phyloP scores from a whole-genome alignment of 2,888 invertebrate species.

The Polylopha cassiicola region DNA sequence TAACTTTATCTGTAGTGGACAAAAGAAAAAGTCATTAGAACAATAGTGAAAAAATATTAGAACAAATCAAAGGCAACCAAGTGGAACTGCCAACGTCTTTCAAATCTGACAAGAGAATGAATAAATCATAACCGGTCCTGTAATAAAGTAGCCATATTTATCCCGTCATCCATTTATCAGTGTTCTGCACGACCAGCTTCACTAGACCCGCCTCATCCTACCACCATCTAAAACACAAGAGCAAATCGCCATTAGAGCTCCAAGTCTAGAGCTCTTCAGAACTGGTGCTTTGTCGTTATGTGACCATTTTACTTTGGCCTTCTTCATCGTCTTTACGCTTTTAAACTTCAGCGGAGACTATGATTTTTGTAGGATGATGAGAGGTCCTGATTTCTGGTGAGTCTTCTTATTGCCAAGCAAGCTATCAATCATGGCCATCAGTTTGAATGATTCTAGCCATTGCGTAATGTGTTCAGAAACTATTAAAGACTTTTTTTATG shows the following conservation, averaged over 20 bases:
- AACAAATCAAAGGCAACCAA: constrained; percentile 34
- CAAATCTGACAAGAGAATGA: constrained; percentile 67
- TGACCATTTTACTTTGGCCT: constrained; percentile 7
- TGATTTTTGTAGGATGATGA: constrained; percentile 5
- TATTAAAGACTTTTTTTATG: constrained; percentile 42
- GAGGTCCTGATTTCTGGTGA: constrained; percentile 37
- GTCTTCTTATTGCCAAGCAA: constrained; percentile 49
- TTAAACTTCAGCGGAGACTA: constrained; percentile 4
- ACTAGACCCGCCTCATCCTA: constrained; percentile 33
- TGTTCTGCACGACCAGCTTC: constrained; percentile 46
- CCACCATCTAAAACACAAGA: constrained; percentile 6
- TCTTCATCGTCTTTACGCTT: constrained; percentile 2
- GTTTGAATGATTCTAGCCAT: constrained; percentile 53
- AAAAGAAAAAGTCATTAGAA: too few relatives aligned
- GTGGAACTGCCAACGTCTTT: constrained; percentile 48
- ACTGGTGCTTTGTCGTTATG: constrained; percentile 4
- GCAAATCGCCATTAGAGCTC: neutral
- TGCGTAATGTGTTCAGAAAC: constrained; percentile 63
- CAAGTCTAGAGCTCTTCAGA: constrained; percentile 5
- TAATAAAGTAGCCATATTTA: constrained; percentile 75
- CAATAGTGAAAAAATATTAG: too few relatives aligned
- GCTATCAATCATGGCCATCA: constrained; percentile 60
- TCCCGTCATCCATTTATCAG: constrained; percentile 69
- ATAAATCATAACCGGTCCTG: constrained; percentile 71
- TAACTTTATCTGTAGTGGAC: too few relatives aligned